phyloP scores from a whole-genome alignment of 2,113 vertebrate species.

The Cheirogaleus medius region DNA sequence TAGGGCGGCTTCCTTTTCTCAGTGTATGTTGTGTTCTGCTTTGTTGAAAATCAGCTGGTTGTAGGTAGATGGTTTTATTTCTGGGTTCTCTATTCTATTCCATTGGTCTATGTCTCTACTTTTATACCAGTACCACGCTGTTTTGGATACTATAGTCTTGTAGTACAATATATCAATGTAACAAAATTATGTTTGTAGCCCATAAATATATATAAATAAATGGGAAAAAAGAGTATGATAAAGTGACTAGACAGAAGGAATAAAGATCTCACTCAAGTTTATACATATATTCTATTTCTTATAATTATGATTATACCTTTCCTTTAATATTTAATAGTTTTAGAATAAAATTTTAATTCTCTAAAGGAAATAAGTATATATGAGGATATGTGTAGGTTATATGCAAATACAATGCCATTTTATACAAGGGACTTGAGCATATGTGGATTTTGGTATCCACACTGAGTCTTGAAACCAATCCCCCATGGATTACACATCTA shows the following conservation, averaged over 20 bases:
- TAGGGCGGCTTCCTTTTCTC: too few relatives aligned
- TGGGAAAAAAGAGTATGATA: not conserved
- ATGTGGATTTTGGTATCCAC: not conserved
- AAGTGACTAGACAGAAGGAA: not conserved
- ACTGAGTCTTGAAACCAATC: not conserved
- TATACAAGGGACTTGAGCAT: not conserved
- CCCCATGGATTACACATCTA: not conserved
- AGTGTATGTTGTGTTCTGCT: too few relatives aligned
- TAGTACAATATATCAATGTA: too few relatives aligned
- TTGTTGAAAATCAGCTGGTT: too few relatives aligned
- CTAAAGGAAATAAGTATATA: too few relatives aligned
- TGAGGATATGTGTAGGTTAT: not conserved
- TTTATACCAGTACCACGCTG: too few relatives aligned
- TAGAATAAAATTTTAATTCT: not conserved
- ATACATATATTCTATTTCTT: not conserved
- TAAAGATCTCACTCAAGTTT: not conserved
- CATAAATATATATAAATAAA: too few relatives aligned
- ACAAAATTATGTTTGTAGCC: too few relatives aligned
- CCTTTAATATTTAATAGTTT: not conserved
- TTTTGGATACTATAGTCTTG: too few relatives aligned
- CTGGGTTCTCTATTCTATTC: too few relatives aligned
- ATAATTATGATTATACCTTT: not conserved
- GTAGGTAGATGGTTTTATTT: too few relatives aligned
- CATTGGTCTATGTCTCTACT: too few relatives aligned
- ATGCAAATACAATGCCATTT: not conserved